Evolutionary conservation across 2,797 vertebrate species (phyloP).

Genomic region (Poeciliopsis infans): DNA sequence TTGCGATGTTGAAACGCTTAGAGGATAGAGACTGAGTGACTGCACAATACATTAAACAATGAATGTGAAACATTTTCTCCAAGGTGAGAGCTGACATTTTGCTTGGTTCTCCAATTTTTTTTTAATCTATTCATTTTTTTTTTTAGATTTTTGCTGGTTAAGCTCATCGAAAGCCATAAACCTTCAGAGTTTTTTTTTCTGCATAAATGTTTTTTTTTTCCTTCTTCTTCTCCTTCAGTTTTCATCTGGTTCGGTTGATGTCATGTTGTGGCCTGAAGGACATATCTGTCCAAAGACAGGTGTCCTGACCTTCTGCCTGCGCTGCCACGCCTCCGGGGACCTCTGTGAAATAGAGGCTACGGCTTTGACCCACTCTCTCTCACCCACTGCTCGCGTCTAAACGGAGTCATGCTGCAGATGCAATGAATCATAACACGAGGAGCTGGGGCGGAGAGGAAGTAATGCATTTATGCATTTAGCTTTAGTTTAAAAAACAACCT

Average conservation of each 20-base stretch:
- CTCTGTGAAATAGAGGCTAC: conserved; percentile 73
- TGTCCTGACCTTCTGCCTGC: conserved; percentile 75
- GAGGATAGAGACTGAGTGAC: background rate
- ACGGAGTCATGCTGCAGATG: conserved; percentile 53
- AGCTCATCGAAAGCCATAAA: conserved; percentile 29
- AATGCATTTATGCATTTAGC: conserved; percentile 16
- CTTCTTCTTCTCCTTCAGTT: background rate
- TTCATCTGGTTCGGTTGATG: conserved; percentile 31
- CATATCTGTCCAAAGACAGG: conserved; percentile 70
- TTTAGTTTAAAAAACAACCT: conserved; percentile 15
- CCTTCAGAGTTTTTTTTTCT: conserved; percentile 33
- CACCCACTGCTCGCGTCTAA: conserved; percentile 64
- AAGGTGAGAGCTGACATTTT: background rate
- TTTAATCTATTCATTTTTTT: background rate
- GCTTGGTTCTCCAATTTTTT: background rate
- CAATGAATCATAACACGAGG: conserved; percentile 52
- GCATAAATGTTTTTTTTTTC: conserved; percentile 4
- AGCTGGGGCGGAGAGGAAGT: background rate
- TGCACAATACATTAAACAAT: background rate
- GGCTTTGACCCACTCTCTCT: conserved; percentile 71
- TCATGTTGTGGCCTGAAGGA: conserved; percentile 66
- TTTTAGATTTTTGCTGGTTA: conserved; percentile 8
- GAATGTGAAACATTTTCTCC: background rate
- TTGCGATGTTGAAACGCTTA: conserved; percentile 14
- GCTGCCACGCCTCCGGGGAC: conserved; percentile 61